These are phyloP conservation scores for Leptopilina syphax DNA, from an alignment of 2,888 invertebrate genomes.

Conservation along the genomic window DNA sequence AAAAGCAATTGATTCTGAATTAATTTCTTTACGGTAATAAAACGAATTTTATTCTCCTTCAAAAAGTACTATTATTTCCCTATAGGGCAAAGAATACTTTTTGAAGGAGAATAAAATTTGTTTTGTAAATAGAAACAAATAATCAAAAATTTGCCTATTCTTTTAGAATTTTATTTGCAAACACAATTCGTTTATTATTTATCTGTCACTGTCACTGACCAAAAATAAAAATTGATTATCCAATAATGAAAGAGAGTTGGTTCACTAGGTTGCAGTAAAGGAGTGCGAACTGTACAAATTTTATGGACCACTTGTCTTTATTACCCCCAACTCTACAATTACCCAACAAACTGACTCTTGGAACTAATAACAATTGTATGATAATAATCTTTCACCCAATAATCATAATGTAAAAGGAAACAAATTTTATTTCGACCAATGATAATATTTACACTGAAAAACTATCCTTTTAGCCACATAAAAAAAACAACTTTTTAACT, in stretches of 20 bases:
- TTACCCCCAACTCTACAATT: slow-evolving; percentile 15
- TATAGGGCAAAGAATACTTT: no score
- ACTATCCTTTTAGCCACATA: neutral
- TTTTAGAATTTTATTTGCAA: no score
- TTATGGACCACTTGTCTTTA: slow-evolving; percentile 22
- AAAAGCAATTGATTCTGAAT: no score
- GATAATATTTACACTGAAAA: neutral
- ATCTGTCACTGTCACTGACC: neutral
- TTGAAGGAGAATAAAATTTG: no score
- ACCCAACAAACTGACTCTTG: slow-evolving; percentile 12
- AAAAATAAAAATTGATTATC: slow-evolving; percentile 7
- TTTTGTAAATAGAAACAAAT: no score
- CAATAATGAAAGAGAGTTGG: slow-evolving; percentile 7
- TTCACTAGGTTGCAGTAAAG: neutral
- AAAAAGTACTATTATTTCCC: no score
- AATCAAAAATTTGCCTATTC: no score
- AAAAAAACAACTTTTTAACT: neutral
- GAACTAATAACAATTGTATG: slow-evolving; percentile 19
- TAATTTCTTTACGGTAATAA: no score
- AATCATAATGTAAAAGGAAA: slow-evolving; percentile 3
- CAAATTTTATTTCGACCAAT: neutral
- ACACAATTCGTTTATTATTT: no score
- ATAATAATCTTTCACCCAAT: slow-evolving; percentile 5
- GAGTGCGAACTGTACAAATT: neutral
- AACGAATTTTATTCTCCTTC: no score